Evolutionary conservation across 2,113 vertebrate species (phyloP).

Genomic region (Ptilorrhoa leucosticta): DNA sequence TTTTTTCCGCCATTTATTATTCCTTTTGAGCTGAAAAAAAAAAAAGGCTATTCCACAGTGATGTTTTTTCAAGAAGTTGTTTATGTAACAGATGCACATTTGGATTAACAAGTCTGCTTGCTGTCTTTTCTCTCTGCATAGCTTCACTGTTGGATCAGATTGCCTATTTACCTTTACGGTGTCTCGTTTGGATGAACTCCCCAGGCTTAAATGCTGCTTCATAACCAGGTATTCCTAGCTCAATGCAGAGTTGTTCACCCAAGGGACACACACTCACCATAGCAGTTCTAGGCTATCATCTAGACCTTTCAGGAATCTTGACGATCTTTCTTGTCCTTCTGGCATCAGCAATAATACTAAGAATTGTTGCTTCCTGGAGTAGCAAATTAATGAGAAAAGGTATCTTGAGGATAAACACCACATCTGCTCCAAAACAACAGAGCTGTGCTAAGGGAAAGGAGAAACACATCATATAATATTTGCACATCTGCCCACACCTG

Average conservation of each 20-base stretch:
- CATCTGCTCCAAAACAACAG: background rate
- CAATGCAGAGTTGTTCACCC: background rate
- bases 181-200: background rate
- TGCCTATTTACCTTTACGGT: fast-evolving
- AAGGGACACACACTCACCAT: background rate
- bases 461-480: background rate
- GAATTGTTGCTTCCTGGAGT: background rate
- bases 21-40: background rate
- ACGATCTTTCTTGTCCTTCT: background rate
- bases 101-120: background rate
- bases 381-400: background rate
- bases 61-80: background rate
- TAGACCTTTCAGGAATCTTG: background rate
- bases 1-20: background rate
- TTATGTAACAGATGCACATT: background rate
- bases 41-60: background rate
- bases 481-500: background rate
- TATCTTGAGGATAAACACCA: background rate
- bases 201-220: background rate
- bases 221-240: background rate
- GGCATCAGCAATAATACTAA: background rate
- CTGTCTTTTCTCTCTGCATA: background rate
- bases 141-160: background rate
- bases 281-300: background rate
- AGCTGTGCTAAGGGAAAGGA: background rate